phyloP scores from a whole-genome alignment of 2,797 vertebrate species.

The Luscinia luscinia region DNA sequence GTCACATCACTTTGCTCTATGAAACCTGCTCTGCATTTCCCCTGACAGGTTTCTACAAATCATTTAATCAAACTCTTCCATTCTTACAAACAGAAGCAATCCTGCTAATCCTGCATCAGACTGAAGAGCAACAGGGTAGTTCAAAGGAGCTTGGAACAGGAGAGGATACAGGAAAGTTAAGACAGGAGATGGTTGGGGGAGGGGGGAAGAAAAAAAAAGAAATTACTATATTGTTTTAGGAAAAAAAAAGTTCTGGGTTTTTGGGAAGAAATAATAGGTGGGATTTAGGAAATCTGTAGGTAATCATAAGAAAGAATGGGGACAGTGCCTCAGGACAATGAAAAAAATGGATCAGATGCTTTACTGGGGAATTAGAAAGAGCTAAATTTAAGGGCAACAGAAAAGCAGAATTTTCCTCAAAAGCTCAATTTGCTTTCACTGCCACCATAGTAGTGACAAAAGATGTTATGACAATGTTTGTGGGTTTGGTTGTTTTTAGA shows the following conservation, averaged over 20 bases:
- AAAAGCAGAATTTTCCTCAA: neutral
- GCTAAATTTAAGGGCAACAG: neutral
- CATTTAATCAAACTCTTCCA: neutral
- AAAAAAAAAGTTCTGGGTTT: neutral
- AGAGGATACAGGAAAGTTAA: neutral
- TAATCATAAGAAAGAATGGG: neutral
- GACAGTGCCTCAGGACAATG: neutral
- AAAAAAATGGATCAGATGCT: neutral
- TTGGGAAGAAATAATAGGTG: neutral
- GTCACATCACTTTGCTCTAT: neutral
- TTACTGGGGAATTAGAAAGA: neutral
- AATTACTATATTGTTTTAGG: neutral
- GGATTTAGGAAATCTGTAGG: neutral
- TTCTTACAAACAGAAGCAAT: neutral
- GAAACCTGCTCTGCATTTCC: neutral
- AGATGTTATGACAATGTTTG: neutral
- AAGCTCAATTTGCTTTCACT: neutral
- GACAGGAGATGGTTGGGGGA: rapidly evolving
- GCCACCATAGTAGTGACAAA: neutral
- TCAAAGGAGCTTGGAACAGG: neutral
- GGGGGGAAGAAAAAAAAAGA: rapidly evolving
- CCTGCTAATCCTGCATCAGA: neutral
- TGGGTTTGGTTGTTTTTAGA: neutral
- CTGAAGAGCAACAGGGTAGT: neutral
- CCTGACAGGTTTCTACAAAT: neutral